Percentiles rank a stretch among this genome's conserved stretches.
These are phyloP conservation scores for Hedya salicella DNA, from an alignment of 2,888 invertebrate species.

Conservation along the genomic window DNA sequence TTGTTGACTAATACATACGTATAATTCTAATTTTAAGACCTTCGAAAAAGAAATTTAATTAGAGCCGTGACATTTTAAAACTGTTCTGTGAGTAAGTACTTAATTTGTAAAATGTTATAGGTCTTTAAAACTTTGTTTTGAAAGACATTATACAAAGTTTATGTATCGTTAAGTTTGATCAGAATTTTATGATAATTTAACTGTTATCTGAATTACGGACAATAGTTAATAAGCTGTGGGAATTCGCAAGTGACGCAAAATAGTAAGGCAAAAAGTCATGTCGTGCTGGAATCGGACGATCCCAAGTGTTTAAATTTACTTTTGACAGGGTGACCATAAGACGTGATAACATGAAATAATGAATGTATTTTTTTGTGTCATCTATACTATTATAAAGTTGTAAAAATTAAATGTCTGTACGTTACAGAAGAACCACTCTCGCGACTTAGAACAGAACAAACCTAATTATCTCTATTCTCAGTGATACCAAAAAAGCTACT, in stretches of 20 bases:
- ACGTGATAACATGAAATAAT: background rate
- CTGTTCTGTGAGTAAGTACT: background rate
- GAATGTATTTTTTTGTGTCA: too few relatives aligned
- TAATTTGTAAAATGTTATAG: background rate
- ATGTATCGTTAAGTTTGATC: background rate
- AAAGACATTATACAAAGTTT: background rate
- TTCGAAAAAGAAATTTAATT: background rate
- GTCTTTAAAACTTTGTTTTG: background rate
- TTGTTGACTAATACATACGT: constrained; percentile 35
- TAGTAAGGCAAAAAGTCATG: background rate
- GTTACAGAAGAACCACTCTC: too few relatives aligned
- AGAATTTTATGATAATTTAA: constrained; percentile 20
- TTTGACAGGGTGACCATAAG: background rate
- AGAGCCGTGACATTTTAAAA: background rate
- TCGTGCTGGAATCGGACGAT: constrained; percentile 1
- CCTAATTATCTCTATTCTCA: too few relatives aligned
- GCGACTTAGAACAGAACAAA: too few relatives aligned
- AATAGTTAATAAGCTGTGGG: background rate
- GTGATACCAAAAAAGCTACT: too few relatives aligned
- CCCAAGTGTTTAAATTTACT: constrained; percentile 11
- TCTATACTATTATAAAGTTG: too few relatives aligned
- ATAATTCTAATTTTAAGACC: constrained; percentile 22
- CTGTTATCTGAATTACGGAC: constrained; percentile 8
- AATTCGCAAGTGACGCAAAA: constrained; percentile 5
- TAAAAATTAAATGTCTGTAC: too few relatives aligned